Conservation (phyloP, 2,113 vertebrate genomes). For the Menidia beryllina region DNA sequence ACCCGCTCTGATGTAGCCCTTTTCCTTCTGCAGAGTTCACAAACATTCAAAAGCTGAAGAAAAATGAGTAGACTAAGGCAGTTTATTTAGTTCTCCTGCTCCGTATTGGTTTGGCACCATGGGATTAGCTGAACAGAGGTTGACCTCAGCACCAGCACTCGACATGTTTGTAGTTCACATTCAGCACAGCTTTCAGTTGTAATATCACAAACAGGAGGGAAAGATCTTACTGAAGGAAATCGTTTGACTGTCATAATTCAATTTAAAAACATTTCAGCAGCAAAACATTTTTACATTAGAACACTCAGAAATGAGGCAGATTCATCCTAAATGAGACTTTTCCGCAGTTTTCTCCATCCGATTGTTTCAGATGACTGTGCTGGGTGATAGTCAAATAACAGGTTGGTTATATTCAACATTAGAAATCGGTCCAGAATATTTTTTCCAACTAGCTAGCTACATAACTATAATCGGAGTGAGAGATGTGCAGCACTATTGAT, state of each 20-base stretch:
- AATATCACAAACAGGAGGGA: too few species aligned
- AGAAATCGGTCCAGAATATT: too few species aligned
- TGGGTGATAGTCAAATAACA: too few species aligned
- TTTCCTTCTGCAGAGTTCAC: background rate
- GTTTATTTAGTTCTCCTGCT: background rate
- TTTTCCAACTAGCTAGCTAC: too few species aligned
- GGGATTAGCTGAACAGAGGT: background rate
- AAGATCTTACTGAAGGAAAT: too few species aligned
- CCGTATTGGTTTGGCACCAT: background rate
- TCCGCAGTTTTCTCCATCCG: too few species aligned
- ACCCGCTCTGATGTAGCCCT: constrained; percentile 3
- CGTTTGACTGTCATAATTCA: too few species aligned
- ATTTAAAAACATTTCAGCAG: background rate
- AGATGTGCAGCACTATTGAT: too few species aligned
- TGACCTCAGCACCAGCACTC: background rate
- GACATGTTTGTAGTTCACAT: background rate
- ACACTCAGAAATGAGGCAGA: background rate
- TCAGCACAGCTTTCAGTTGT: background rate
- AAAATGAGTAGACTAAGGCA: background rate
- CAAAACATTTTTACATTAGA: background rate
- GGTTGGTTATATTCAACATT: too few species aligned
- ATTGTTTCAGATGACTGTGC: too few species aligned
- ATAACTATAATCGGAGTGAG: too few species aligned
- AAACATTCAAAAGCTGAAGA: background rate
- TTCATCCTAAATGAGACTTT: background rate